Evolutionary conservation across 2,888 invertebrate species (phyloP).

Genomic region (Diplazon laetatorius): DNA sequence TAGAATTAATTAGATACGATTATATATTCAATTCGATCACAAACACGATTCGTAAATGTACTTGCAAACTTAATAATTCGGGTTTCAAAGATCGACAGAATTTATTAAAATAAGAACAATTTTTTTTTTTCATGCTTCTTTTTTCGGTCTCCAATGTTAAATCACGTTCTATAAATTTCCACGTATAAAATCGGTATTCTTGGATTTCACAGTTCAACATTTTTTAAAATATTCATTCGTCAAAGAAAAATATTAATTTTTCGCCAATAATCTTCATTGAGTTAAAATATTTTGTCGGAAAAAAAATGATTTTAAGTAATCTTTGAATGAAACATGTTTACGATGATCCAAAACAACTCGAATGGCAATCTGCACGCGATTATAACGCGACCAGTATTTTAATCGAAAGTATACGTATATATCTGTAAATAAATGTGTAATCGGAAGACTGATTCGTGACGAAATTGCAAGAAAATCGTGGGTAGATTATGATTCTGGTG

Average conservation of each 20-base stretch:
- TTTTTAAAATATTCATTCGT: too few relatives aligned
- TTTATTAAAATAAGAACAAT: not conserved
- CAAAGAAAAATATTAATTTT: too few relatives aligned
- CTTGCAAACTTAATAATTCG: conserved; percentile 35
- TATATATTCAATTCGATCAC: conserved; percentile 26
- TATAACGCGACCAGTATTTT: conserved; percentile 22
- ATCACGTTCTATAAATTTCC: not conserved
- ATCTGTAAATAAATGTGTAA: conserved; percentile 56
- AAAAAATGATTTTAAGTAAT: too few relatives aligned
- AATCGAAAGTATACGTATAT: conserved; percentile 58
- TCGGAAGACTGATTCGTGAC: conserved; percentile 57
- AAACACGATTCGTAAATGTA: conserved; percentile 35
- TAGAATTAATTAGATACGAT: conserved; percentile 40
- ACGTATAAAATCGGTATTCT: too few relatives aligned
- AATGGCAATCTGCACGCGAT: conserved; percentile 5
- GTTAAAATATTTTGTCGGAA: too few relatives aligned
- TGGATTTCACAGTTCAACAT: too few relatives aligned
- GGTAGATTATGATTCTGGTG: conserved; percentile 24
- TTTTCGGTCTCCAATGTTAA: not conserved
- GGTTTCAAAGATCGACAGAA: not conserved
- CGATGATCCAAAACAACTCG: not conserved
- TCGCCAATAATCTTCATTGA: too few relatives aligned
- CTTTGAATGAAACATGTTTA: not conserved
- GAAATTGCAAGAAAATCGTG: conserved; percentile 31
- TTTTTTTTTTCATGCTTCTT: not conserved